These are phyloP conservation scores for Heliconius aoede DNA, from an alignment of 2,888 invertebrate species.

Conservation along the genomic window DNA sequence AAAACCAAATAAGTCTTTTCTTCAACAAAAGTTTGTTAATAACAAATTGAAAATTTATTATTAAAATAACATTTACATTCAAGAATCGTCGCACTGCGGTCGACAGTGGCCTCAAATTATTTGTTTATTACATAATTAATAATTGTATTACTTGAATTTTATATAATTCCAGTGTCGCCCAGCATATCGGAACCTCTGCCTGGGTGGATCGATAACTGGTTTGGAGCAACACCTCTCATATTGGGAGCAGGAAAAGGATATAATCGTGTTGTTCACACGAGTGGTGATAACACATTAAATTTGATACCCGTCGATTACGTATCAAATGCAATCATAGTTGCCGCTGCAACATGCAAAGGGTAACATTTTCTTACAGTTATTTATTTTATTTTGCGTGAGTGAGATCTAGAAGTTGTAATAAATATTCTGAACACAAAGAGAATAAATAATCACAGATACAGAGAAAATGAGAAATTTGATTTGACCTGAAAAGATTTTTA, in stretches of 20 bases:
- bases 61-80: no score
- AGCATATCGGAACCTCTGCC: not conserved
- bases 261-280: not conserved
- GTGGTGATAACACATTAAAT: no score
- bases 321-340: not conserved
- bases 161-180: not conserved
- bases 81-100: no score
- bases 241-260: not conserved
- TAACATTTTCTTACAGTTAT: not conserved
- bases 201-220: not conserved
- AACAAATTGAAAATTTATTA: no score
- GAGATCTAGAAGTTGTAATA: no score
- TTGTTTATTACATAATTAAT: not conserved
- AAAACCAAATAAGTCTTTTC: not conserved
- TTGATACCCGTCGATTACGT: not conserved
- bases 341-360: not conserved
- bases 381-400: not conserved
- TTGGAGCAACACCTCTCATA: not conserved
- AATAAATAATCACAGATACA: no score
- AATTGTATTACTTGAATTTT: not conserved
- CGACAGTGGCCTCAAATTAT: not conserved
- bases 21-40: not conserved
- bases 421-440: no score
- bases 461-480: no score
- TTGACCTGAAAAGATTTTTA: no score